Evolutionary conservation across 1,140 invertebrate genomes (phyloP), one percentile per base, ranked within the genome.

Genomic region (Drosophila ogumai): DNA sequence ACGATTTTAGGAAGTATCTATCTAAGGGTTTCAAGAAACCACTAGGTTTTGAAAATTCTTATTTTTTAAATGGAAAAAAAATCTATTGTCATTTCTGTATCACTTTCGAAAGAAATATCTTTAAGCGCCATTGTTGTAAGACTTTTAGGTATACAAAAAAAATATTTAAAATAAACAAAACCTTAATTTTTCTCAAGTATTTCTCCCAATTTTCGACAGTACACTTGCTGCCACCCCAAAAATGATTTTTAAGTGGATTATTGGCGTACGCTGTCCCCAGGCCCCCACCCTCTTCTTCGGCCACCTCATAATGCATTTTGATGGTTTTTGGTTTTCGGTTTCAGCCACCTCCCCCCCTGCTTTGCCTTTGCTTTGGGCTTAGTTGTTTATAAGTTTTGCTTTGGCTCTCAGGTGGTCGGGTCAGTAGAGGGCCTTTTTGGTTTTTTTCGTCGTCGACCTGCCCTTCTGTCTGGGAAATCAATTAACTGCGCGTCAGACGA

Each of bases 161-260:
- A 15, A 15, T 3, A 15, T 15, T 5, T 3, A 15, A 54, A 22
- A 15, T 6, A 36, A 22, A 10, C 5, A 1, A 22, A 38, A 38
- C 2, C 5, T 1, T 4, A n/a, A 34, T 22, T 36, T 38, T 15
- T 1, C 13, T 10, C 10, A 31, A 46, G 32, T 52, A 12, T 9
- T 12, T 7, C 7, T 12, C 25, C 15, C 0, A 43, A 41, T 56
- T 41, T 36, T 17, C 12, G 8, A 1, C 49, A 34, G 40, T 36
- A 19, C 54, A 49, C 6, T 60, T 9, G 25, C 19, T 3, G 46
- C 44, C 28, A 40, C 34, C 34, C 28, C 36, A 59, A 67, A 71
- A 49, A 64, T 68, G 61, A 79, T 81, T 81, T 75, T 87, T 87
- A 87, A 87, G 77, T 87, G 80, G 84, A 87, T 87, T 88, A 88